Percentiles rank a stretch among this genome's conserved stretches.
These are phyloP conservation scores for Trichogramma pretiosum DNA, from an alignment of 1,140 invertebrate genomes.

Conservation along the genomic window DNA sequence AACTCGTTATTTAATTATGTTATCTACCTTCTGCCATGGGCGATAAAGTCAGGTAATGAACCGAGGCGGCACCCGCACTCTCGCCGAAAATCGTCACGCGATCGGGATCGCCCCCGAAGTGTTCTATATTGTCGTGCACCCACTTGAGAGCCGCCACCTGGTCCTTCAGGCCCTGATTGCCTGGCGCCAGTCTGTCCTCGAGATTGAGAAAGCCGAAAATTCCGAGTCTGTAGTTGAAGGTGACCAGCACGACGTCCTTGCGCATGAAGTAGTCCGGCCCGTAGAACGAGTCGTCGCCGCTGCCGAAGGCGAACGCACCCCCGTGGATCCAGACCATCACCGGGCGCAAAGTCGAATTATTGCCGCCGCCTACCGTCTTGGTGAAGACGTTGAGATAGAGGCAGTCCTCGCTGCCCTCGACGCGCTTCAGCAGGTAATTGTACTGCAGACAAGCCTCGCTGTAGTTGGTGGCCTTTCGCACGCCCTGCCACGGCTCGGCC, in stretches of 20 bases:
- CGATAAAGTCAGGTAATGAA: slow-evolving; percentile 18
- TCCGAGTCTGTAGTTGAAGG: slow-evolving; percentile 53
- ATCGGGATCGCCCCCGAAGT: slow-evolving; percentile 42
- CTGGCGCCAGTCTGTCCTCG: slow-evolving; percentile 32
- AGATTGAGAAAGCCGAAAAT: slow-evolving; percentile 46
- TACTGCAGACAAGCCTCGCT: slow-evolving; percentile 45
- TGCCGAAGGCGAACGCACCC: slow-evolving; percentile 48
- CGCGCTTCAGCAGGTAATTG: slow-evolving; percentile 2
- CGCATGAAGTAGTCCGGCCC: slow-evolving; percentile 44
- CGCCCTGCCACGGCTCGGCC: slow-evolving; percentile 46
- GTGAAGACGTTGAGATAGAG: slow-evolving; percentile 75
- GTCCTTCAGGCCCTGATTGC: slow-evolving; percentile 47
- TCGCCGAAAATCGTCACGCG: slow-evolving; percentile 35
- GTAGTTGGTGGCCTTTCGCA: slow-evolving; percentile 46
- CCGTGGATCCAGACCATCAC: slow-evolving; percentile 53
- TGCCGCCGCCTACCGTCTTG: slow-evolving; percentile 39
- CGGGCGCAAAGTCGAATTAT: slow-evolving; percentile 18
- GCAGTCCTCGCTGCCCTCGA: slow-evolving; percentile 58
- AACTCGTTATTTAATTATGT: not conserved
- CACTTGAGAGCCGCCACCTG: slow-evolving; percentile 42
- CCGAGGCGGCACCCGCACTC: slow-evolving; percentile 28
- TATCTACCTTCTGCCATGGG: not conserved
- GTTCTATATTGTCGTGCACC: slow-evolving; percentile 28
- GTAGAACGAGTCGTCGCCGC: slow-evolving; percentile 31
- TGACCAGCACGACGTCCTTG: slow-evolving; percentile 48